Percentiles rank a stretch among this genome's conserved stretches.
phyloP scores from a whole-genome alignment of 2,113 vertebrate species.

The Sus scrofa region DNA sequence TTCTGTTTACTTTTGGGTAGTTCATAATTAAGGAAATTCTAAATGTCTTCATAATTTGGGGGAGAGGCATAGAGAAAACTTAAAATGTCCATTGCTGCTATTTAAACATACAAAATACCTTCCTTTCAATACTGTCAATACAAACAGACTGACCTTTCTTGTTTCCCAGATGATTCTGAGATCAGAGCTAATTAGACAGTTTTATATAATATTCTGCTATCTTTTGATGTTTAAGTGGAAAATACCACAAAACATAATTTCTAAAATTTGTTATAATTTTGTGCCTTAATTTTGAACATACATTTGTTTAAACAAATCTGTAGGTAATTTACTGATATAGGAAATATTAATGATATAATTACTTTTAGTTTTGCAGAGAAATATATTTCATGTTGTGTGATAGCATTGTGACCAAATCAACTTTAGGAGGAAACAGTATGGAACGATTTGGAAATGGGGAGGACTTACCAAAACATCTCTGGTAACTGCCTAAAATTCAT shows the following conservation, averaged over 20 bases:
- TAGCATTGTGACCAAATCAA: not conserved
- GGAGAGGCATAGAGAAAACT: not conserved
- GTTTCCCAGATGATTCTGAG: not conserved
- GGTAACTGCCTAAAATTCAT: not conserved
- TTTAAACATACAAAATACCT: not conserved
- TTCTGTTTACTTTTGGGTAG: not conserved
- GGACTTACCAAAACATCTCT: not conserved
- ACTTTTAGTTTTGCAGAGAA: not conserved
- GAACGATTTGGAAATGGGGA: not conserved
- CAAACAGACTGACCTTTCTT: not conserved
- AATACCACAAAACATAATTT: not conserved
- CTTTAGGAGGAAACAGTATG: not conserved
- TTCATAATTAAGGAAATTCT: constrained; percentile 17
- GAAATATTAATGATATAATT: not conserved
- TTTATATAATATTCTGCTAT: not conserved
- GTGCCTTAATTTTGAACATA: not conserved
- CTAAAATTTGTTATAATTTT: not conserved
- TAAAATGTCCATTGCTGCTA: not conserved
- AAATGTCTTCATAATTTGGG: constrained; percentile 10
- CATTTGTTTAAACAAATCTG: not conserved
- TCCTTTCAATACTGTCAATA: constrained; percentile 21
- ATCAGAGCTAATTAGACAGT: not conserved
- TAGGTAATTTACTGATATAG: not conserved
- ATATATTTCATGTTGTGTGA: not conserved
- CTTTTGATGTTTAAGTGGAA: constrained; percentile 8